These are phyloP conservation scores for Xenopus borealis DNA, from an alignment of 2,113 vertebrate species.

Conservation along the genomic window DNA sequence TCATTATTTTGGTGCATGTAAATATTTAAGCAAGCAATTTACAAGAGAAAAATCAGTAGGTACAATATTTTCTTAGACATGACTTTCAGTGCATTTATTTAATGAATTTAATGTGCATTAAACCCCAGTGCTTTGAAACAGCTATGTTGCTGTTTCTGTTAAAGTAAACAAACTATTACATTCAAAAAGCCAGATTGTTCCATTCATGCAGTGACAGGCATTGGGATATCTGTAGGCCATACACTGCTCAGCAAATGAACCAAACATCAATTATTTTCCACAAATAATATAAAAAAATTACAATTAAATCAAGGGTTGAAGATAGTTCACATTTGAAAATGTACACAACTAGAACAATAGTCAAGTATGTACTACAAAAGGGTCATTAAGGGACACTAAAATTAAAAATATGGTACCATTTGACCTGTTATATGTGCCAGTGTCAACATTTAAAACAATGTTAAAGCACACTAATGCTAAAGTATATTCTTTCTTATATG, in stretches of 20 bases:
- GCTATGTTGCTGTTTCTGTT: slow-evolving; percentile 72
- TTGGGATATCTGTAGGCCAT: slow-evolving; percentile 58
- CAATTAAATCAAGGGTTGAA: slow-evolving; percentile 47
- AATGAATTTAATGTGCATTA: slow-evolving; percentile 65
- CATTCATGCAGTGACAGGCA: slow-evolving; percentile 69
- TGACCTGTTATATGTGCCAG: slow-evolving; percentile 6
- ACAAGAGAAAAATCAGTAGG: slow-evolving; percentile 54
- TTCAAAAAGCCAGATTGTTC: slow-evolving; percentile 74
- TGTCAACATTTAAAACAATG: slow-evolving; percentile 21
- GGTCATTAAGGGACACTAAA: not conserved
- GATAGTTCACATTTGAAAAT: slow-evolving; percentile 20
- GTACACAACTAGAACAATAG: slow-evolving; percentile 31
- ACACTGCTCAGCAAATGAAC: slow-evolving; percentile 55
- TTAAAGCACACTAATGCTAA: slow-evolving; percentile 5
- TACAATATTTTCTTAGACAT: slow-evolving; percentile 66
- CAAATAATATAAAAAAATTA: slow-evolving; percentile 50
- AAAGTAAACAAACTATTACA: slow-evolving; percentile 74
- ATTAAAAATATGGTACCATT: not conserved
- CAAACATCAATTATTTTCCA: slow-evolving; percentile 61
- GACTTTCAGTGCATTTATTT: slow-evolving; percentile 75
- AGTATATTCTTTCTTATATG: not conserved
- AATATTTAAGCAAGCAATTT: slow-evolving; percentile 56
- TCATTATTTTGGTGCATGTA: slow-evolving; percentile 50
- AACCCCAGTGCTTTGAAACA: slow-evolving; percentile 82
- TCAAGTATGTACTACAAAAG: not conserved